phyloP scores from a whole-genome alignment of 2,888 invertebrate genomes.

The Acholoe squamosa region DNA sequence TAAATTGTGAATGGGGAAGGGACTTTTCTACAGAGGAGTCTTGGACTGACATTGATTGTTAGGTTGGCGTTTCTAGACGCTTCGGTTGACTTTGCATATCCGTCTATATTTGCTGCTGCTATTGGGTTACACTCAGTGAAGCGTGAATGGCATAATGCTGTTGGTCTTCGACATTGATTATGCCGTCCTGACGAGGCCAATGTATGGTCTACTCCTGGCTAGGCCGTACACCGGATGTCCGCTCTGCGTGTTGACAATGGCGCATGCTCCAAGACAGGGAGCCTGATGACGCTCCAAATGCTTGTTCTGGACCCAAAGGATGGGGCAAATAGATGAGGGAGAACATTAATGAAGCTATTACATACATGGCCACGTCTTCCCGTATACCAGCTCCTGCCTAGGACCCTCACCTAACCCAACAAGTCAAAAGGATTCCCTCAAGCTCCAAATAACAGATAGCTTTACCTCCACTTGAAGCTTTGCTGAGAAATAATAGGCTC shows the following conservation, averaged over 20 bases:
- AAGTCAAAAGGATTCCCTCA: no score
- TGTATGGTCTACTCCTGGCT: background rate
- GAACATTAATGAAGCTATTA: background rate
- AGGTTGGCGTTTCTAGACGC: background rate
- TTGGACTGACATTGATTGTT: background rate
- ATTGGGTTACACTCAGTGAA: background rate
- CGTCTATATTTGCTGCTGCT: background rate
- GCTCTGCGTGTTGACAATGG: conserved; percentile 7
- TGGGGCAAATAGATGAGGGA: background rate
- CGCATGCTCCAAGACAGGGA: background rate
- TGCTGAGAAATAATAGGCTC: no score
- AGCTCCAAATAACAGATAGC: no score
- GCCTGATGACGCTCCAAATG: background rate
- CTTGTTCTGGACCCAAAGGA: background rate
- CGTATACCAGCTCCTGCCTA: background rate
- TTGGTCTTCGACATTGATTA: conserved; percentile 23
- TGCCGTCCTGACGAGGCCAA: background rate
- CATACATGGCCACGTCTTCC: background rate
- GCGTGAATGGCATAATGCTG: conserved; percentile 36
- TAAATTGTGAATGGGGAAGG: background rate
- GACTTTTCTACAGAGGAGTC: background rate
- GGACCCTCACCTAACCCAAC: background rate
- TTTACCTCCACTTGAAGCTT: no score
- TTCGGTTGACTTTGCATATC: conserved; percentile 42
- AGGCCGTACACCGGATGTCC: background rate